Evolutionary conservation across 2,888 invertebrate genomes (phyloP).

Genomic region (Coenonympha arcania): DNA sequence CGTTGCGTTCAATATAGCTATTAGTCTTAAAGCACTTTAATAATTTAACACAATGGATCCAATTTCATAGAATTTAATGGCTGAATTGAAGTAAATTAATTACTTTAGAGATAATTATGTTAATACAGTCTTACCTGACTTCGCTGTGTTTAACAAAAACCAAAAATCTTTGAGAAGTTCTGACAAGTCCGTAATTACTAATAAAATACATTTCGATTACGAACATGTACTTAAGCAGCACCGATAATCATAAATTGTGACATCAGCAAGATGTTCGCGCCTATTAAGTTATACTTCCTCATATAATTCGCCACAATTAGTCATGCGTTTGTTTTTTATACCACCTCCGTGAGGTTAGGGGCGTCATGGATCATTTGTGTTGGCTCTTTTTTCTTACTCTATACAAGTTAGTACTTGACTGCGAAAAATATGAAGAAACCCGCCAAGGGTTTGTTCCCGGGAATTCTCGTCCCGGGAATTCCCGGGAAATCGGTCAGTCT

Average conservation of each 20-base stretch:
- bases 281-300: slow-evolving; percentile 35
- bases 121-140: neutral
- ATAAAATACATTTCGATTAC: too few relatives aligned
- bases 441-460: too few relatives aligned
- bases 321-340: slow-evolving; percentile 42
- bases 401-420: too few relatives aligned
- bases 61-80: neutral
- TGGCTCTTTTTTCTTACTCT: too few relatives aligned
- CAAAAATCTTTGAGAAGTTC: too few relatives aligned
- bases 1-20: too few relatives aligned
- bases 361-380: slow-evolving; percentile 37
- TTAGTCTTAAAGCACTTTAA: neutral
- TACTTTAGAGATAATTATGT: neutral
- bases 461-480: too few relatives aligned
- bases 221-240: too few relatives aligned
- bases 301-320: slow-evolving; percentile 36
- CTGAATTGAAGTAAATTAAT: neutral
- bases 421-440: too few relatives aligned
- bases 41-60: neutral
- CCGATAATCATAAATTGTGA: slow-evolving; percentile 17
- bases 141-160: neutral
- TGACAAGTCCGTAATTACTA: too few relatives aligned
- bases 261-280: slow-evolving; percentile 17
- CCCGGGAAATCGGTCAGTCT: too few relatives aligned
- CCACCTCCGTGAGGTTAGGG: slow-evolving; percentile 36